These are phyloP conservation scores for Pampus argenteus DNA, from an alignment of 2,797 vertebrate genomes.

Conservation along the genomic window DNA sequence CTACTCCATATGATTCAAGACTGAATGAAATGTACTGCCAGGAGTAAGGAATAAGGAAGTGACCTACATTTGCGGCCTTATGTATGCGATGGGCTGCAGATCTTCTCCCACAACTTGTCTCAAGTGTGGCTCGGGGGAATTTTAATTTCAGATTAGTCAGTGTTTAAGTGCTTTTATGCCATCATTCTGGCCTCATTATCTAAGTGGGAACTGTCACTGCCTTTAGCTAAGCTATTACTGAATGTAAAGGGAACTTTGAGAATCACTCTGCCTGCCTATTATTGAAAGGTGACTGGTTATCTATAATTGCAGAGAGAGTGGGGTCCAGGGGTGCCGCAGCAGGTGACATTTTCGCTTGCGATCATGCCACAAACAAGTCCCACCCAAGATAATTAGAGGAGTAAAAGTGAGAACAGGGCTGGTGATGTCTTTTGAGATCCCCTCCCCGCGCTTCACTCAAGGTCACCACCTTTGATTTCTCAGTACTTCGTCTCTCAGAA, in stretches of 20 bases:
- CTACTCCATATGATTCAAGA: slow-evolving; percentile 46
- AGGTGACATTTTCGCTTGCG: slow-evolving; percentile 45
- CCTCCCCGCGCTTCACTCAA: slow-evolving; percentile 28
- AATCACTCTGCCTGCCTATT: slow-evolving; percentile 47
- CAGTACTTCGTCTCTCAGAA: background rate
- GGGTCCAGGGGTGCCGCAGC: slow-evolving; percentile 44
- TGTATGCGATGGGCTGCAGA: slow-evolving; percentile 39
- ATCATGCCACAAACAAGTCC: slow-evolving; percentile 26
- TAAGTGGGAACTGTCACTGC: slow-evolving; percentile 65
- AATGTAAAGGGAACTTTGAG: slow-evolving; percentile 55
- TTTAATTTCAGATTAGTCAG: slow-evolving; percentile 74
- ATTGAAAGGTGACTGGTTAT: slow-evolving; percentile 71
- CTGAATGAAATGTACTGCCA: slow-evolving; percentile 26
- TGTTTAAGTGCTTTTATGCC: slow-evolving; percentile 66
- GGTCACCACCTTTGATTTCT: slow-evolving; percentile 16
- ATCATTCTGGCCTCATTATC: slow-evolving; percentile 73
- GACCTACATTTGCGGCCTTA: slow-evolving; percentile 51
- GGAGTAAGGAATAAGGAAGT: slow-evolving; percentile 38
- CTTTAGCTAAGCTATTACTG: slow-evolving; percentile 62
- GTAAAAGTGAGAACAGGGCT: slow-evolving; percentile 5
- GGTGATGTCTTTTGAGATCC: slow-evolving; percentile 32
- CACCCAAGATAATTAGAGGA: slow-evolving; percentile 56
- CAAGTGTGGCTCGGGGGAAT: slow-evolving; percentile 58
- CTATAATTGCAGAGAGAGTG: slow-evolving; percentile 70
- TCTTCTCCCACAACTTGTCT: slow-evolving; percentile 54